Evolutionary conservation across 2,113 vertebrate species (phyloP), one percentile per base, ranked within the genome.

Genomic region (Callithrix jacchus): DNA sequence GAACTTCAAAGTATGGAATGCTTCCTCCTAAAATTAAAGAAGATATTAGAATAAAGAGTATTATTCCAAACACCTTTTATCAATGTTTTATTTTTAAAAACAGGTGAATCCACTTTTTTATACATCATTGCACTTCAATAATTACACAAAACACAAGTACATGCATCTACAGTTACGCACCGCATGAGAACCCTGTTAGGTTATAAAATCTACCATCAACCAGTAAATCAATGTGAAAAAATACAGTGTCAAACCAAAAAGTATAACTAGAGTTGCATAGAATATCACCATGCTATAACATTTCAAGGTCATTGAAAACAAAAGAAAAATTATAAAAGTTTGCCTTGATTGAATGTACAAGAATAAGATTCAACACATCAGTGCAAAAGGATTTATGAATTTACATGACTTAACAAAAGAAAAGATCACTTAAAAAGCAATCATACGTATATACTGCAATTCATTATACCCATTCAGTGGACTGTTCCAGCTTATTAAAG

Each of bases 21-120:
- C 16, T 87, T 66, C 52, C 37, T 85, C 54, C 76, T 79, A 93
- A 25, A 70, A 9, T 27, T 12, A 68, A 49, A 64, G 14, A 27
- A 89, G 1, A 80, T 87, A 96, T 42, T n/a, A 71, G 61, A 98
- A 95, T 97, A 97, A 98, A 97, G 40, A 97, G 17, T 76, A 93
- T 97, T 95, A 94, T 95, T 97, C 95, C 76, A 25, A 88, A 96
- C 18, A 8, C 32, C 0, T 98, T 97, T 98, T 88, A 97, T 98
- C 96, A 96, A 98, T 98, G 98, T 98, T 99, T 99, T 99, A 99
- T 99, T 99, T 99, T 99, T 99, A 99, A 99, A 99, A 99, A 99
- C 99, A 99, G 98, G 99, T 99, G 99, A 99, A 98, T 99, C 98
- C 99, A 99, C 99, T 98, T 99, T 97, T 98, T 99, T 99, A 99